These are phyloP conservation scores for Nerophis ophidion DNA, from an alignment of 2,113 vertebrate genomes.

Conservation along the genomic window DNA sequence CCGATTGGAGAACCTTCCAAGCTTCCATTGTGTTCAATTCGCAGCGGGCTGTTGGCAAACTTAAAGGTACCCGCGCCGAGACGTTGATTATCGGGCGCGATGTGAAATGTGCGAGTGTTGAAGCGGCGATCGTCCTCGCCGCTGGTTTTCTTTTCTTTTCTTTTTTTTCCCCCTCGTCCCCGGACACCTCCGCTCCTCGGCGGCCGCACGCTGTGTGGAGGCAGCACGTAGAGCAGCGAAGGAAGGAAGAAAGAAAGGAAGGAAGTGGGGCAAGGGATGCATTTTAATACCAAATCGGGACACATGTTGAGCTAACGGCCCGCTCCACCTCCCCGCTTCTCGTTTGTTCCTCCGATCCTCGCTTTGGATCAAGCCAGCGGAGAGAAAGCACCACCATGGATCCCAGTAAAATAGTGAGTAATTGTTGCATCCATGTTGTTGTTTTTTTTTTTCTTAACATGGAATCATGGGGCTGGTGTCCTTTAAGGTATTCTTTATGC, in stretches of 20 bases:
- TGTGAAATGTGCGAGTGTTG: constrained; percentile 14
- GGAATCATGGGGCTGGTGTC: constrained; percentile 46
- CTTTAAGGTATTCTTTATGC: constrained; percentile 30
- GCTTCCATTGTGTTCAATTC: constrained; percentile 53
- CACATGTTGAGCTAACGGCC: constrained; percentile 72
- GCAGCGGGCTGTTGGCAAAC: constrained; percentile 56
- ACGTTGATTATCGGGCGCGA: not conserved
- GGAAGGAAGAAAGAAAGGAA: constrained; percentile 28
- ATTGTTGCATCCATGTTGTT: not conserved
- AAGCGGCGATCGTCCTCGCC: constrained; percentile 10
- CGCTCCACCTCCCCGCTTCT: constrained; percentile 36
- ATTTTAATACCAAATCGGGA: constrained; percentile 66
- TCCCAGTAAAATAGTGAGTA: constrained; percentile 74
- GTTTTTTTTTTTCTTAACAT: constrained; percentile 5
- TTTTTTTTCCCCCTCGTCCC: not conserved
- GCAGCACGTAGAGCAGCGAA: constrained; percentile 31
- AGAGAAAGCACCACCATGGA: constrained; percentile 62
- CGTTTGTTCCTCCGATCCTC: constrained; percentile 45
- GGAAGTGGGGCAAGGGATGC: constrained; percentile 26
- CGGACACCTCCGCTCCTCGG: constrained; percentile 23
- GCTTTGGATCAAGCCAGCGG: constrained; percentile 34
- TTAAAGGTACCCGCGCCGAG: constrained; percentile 33
- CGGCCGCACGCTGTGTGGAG: constrained; percentile 49
- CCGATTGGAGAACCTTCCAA: constrained; percentile 44
- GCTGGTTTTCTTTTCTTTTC: no score